Percentiles rank a stretch among this genome's conserved stretches.
Evolutionary conservation across 1,140 invertebrate species (phyloP).

Genomic region (Drosophila kurseongensis): DNA sequence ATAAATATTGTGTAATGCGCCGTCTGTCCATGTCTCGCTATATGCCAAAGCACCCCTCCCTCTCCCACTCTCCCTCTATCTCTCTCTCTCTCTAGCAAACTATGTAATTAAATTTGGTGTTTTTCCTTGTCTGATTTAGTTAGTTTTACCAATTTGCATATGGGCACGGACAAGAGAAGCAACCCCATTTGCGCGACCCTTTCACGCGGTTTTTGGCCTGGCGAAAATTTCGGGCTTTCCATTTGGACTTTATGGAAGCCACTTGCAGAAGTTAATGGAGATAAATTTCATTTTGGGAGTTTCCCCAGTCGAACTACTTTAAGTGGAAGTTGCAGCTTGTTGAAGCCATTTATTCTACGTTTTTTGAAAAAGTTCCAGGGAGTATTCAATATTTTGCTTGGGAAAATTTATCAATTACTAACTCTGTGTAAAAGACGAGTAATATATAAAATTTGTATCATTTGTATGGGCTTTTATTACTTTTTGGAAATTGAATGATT

Average conservation of each 20-base stretch:
- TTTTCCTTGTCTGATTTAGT: slow-evolving; percentile 40
- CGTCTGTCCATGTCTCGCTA: slow-evolving; percentile 23
- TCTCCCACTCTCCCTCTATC: not conserved
- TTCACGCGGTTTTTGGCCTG: slow-evolving; percentile 15
- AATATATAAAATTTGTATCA: too few species aligned
- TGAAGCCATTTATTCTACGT: too few species aligned
- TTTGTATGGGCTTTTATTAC: too few species aligned
- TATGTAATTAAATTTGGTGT: slow-evolving; percentile 63
- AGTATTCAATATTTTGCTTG: too few species aligned
- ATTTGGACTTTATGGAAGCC: slow-evolving; percentile 1
- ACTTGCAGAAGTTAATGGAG: slow-evolving; percentile 10
- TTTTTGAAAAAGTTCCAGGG: too few species aligned
- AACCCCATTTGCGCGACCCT: slow-evolving; percentile 14
- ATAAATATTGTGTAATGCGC: slow-evolving; percentile 70
- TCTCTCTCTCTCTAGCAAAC: slow-evolving; percentile 9
- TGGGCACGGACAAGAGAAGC: slow-evolving; percentile 1
- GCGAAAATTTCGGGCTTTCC: not conserved
- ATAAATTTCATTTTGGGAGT: not conserved
- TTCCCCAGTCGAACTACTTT: not conserved
- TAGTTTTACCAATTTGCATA: slow-evolving; percentile 55
- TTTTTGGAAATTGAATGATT: too few species aligned
- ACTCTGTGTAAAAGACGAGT: too few species aligned
- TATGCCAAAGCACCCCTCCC: not conserved
- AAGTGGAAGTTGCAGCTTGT: not conserved
- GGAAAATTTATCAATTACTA: too few species aligned